phyloP scores from a whole-genome alignment of 2,888 invertebrate genomes.

The Mystacides longicornis region DNA sequence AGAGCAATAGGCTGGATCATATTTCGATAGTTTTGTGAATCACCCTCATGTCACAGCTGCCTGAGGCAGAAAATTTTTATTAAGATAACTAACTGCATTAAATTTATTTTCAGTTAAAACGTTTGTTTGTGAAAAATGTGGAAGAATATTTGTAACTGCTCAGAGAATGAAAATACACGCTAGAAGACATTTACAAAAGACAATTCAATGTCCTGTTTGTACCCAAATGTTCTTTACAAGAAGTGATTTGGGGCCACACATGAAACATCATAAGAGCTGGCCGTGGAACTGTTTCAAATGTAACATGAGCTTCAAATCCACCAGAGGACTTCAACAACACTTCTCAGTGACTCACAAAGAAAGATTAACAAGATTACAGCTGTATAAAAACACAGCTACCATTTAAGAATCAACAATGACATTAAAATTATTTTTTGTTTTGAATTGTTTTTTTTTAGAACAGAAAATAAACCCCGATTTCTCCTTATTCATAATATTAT shows the following conservation, averaged over 20 bases:
- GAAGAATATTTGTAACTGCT: constrained; percentile 17
- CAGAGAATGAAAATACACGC: constrained; percentile 15
- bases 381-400: constrained; percentile 15
- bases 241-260: constrained; percentile 15
- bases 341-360: constrained; percentile 14
- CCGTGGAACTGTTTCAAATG: constrained; percentile 19
- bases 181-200: constrained; percentile 15
- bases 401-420: too few species aligned
- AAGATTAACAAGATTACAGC: constrained; percentile 15
- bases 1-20: too few species aligned
- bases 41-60: too few species aligned
- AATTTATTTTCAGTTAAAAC: constrained; percentile 20
- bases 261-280: constrained; percentile 17
- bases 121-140: constrained; percentile 22
- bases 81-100: too few species aligned
- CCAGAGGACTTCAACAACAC: constrained; percentile 20
- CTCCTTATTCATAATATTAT: too few species aligned
- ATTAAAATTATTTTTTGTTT: too few species aligned
- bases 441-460: too few species aligned
- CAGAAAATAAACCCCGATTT: too few species aligned
- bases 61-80: too few species aligned
- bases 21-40: too few species aligned
- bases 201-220: constrained; percentile 13
- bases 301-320: constrained; percentile 17
- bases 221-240: constrained; percentile 14